Evolutionary conservation across 1,140 invertebrate species (phyloP).

Genomic region (Macrocentrus cingulum): DNA sequence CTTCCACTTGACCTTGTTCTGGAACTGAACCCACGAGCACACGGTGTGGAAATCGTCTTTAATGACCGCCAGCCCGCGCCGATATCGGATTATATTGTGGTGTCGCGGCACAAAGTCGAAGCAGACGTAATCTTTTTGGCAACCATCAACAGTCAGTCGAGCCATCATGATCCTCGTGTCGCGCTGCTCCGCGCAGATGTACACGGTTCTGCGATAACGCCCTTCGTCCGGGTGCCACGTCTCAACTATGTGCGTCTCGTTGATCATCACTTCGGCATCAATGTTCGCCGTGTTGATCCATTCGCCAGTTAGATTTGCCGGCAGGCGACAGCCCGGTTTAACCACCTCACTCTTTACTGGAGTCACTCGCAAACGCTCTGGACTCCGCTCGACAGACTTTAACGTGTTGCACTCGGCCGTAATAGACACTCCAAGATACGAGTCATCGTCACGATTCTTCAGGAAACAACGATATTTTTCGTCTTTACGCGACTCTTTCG

Average conservation of each 20-base stretch:
- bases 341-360: conserved; percentile 87
- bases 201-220: conserved; percentile 84
- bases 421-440: conserved; percentile 86
- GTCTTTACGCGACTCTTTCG: conserved; percentile 90
- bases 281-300: conserved; percentile 98
- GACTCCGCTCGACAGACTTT: conserved; percentile 90
- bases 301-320: conserved; percentile 89
- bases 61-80: conserved; percentile 87
- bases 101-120: conserved; percentile 95
- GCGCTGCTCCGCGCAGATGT: conserved; percentile 89
- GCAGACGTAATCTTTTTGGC: conserved; percentile 96
- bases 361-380: conserved; percentile 83
- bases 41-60: conserved; percentile 88
- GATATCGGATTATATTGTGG: conserved; percentile 93
- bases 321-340: conserved; percentile 85
- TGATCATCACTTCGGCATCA: conserved; percentile 90
- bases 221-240: conserved; percentile 90
- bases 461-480: conserved; percentile 92
- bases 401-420: conserved; percentile 90
- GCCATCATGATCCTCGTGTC: conserved; percentile 93
- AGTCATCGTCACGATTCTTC: conserved; percentile 91
- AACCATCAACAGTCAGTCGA: conserved; percentile 92
- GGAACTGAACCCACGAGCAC: conserved; percentile 91
- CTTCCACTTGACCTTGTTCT: conserved; percentile 81
- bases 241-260: conserved; percentile 95